phyloP scores from a whole-genome alignment of 2,113 vertebrate species.

The Prietella phreatophila region DNA sequence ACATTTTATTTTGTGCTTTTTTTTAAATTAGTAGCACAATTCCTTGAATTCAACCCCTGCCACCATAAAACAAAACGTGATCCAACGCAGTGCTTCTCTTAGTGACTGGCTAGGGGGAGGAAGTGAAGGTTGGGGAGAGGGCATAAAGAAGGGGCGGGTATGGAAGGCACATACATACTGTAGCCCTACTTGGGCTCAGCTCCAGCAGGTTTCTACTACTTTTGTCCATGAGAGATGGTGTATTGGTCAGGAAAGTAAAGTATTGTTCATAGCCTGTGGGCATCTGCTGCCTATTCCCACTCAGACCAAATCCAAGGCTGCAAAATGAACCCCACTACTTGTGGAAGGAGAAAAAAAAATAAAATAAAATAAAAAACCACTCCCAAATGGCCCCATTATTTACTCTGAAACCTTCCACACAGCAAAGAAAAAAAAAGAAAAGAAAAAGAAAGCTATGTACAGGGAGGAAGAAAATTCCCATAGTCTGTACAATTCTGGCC shows the following conservation, averaged over 20 bases:
- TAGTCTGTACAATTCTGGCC: slow-evolving; percentile 74
- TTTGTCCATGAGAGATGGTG: slow-evolving; percentile 34
- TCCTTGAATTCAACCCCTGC: slow-evolving; percentile 65
- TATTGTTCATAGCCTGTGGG: slow-evolving; percentile 6
- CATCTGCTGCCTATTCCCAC: slow-evolving; percentile 47
- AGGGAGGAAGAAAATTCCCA: slow-evolving; percentile 67
- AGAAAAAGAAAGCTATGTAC: slow-evolving; percentile 69
- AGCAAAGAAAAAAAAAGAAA: slow-evolving; percentile 52
- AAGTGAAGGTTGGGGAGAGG: slow-evolving; percentile 55
- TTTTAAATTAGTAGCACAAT: slow-evolving; percentile 71
- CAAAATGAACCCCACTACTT: slow-evolving; percentile 22
- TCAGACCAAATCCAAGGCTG: slow-evolving; percentile 29
- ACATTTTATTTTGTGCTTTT: slow-evolving; percentile 56
- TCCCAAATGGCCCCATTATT: slow-evolving; percentile 23
- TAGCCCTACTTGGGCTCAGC: slow-evolving; percentile 27
- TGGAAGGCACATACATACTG: slow-evolving; percentile 66
- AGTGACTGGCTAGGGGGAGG: slow-evolving; percentile 52
- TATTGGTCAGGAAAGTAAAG: slow-evolving; percentile 27
- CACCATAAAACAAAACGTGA: slow-evolving; percentile 68
- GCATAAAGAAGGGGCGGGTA: neutral
- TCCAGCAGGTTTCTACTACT: slow-evolving; percentile 42
- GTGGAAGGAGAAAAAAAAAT: neutral
- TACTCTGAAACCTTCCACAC: slow-evolving; percentile 58
- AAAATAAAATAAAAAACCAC: too few species aligned
- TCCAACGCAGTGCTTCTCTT: slow-evolving; percentile 63